Percentiles rank a stretch among this genome's conserved stretches.
Conservation (phyloP, 2,888 invertebrate genomes). For the Sphaerophoria rueppellii region DNA sequence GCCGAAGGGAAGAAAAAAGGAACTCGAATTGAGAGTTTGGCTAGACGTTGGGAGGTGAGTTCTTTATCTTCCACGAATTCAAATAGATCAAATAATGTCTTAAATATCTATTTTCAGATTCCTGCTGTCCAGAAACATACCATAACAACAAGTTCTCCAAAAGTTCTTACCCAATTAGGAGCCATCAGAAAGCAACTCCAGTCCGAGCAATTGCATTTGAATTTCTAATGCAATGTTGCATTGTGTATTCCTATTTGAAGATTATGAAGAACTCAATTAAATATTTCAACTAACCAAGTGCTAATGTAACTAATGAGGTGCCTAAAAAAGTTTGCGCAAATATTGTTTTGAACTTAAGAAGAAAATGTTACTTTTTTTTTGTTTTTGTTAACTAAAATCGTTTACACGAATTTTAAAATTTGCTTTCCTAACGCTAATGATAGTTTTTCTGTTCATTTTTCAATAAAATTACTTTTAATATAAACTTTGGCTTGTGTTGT, state of each 20-base stretch:
- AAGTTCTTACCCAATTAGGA: slow-evolving; percentile 87
- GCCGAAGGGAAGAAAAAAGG: slow-evolving; percentile 62
- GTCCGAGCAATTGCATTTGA: slow-evolving; percentile 85
- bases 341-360: slow-evolving; percentile 40
- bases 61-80: not conserved
- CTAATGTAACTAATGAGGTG: slow-evolving; percentile 57
- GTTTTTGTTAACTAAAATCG: slow-evolving; percentile 26
- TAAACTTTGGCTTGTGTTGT: not conserved
- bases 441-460: slow-evolving; percentile 1
- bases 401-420: slow-evolving; percentile 33
- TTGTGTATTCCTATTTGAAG: not conserved
- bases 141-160: slow-evolving; percentile 78
- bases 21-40: slow-evolving; percentile 79
- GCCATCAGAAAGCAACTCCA: slow-evolving; percentile 87
- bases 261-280: not conserved
- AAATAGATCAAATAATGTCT: not conserved
- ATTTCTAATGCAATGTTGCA: slow-evolving; percentile 75
- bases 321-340: slow-evolving; percentile 56
- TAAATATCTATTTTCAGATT: slow-evolving; percentile 82
- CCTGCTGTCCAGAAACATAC: slow-evolving; percentile 85
- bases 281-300: slow-evolving; percentile 43
- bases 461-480: slow-evolving; percentile 14
- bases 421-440: slow-evolving; percentile 39
- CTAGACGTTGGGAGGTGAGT: slow-evolving; percentile 83
- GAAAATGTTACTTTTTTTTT: not conserved